Evolutionary conservation across 2,113 vertebrate species (phyloP).

Genomic region (Neopipo cinnamomea): DNA sequence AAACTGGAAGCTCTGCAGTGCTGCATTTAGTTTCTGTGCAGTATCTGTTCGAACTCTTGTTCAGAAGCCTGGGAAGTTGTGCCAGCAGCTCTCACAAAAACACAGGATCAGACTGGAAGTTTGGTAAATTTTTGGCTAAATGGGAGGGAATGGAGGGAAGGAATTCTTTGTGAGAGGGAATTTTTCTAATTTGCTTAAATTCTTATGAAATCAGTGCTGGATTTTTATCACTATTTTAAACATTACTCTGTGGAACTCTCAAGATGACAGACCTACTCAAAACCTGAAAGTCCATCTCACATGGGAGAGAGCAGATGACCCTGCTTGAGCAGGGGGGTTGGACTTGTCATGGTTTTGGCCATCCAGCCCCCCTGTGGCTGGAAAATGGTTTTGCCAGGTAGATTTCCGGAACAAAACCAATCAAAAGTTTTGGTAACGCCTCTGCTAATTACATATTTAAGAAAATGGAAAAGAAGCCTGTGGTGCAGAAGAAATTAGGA

Average conservation of each 20-base stretch:
- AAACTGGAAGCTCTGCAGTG: background rate
- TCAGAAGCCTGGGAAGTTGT: background rate
- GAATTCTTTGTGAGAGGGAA: background rate
- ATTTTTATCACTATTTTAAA: background rate
- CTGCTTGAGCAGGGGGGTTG: background rate
- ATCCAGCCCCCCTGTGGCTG: too few species aligned
- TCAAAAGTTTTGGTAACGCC: too few species aligned
- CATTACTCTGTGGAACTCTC: background rate
- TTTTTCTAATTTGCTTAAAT: background rate
- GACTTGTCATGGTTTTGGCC: too few species aligned
- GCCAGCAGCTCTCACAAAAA: background rate
- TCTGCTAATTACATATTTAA: too few species aligned
- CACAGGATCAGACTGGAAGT: background rate
- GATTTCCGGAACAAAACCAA: too few species aligned
- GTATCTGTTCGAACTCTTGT: background rate
- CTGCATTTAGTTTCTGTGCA: background rate
- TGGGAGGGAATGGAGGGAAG: background rate
- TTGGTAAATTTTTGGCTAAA: background rate
- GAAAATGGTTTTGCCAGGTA: too few species aligned
- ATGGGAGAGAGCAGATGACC: background rate
- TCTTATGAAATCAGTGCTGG: background rate
- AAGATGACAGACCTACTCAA: background rate
- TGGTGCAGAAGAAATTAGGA: too few species aligned
- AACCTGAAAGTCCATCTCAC: background rate
- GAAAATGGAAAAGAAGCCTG: too few species aligned